Conservation (phyloP, 2,113 vertebrate genomes). For the Terrapene triunguis region DNA sequence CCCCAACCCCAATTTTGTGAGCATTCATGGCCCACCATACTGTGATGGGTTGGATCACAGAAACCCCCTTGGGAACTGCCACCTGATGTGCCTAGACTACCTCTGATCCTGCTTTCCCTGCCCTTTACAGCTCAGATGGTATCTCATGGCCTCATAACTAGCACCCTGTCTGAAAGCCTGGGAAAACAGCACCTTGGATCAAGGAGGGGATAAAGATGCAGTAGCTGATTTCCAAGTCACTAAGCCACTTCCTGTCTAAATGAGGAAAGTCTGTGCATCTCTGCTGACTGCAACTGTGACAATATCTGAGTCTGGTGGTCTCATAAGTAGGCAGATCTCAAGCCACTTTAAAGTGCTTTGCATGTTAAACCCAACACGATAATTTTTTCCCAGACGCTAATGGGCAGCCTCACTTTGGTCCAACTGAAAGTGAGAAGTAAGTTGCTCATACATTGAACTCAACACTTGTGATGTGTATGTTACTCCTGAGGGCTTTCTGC, state of each 20-base stretch:
- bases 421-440: background rate
- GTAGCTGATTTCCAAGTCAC: background rate
- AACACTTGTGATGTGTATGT: background rate
- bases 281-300: background rate
- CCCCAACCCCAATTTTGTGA: too few species aligned
- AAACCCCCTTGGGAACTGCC: too few species aligned
- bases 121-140: background rate
- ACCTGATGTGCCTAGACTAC: too few species aligned
- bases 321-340: background rate
- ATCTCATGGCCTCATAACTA: background rate
- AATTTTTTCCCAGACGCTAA: background rate
- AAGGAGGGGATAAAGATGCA: background rate
- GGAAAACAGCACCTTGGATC: conserved; percentile 1
- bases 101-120: too few species aligned
- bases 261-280: background rate
- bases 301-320: background rate
- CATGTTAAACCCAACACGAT: background rate
- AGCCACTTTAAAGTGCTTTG: background rate
- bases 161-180: accelerated
- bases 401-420: background rate
- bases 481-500: too few species aligned
- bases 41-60: too few species aligned
- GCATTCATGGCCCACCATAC: too few species aligned
- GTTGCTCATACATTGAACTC: background rate
- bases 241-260: background rate